Conservation (phyloP, 2,888 invertebrate species). For the Glyphotaelius pellucidus region DNA sequence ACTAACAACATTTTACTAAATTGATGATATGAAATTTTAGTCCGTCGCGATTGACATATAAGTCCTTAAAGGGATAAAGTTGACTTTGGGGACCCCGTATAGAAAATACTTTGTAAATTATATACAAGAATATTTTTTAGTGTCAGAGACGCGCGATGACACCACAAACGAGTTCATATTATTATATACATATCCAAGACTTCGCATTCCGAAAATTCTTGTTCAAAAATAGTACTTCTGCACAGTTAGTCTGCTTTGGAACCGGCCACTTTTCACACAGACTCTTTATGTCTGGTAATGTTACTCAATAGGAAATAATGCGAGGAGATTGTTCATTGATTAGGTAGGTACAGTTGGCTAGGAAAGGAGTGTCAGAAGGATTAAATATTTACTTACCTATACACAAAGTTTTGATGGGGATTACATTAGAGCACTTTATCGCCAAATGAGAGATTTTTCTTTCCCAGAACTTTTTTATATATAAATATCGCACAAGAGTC, state of each 20-base stretch:
- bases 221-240: conserved; percentile 2
- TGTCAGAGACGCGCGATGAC: background rate
- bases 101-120: no score
- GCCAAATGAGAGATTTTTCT: no score
- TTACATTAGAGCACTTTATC: no score
- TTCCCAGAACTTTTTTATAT: no score
- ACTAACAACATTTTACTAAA: no score
- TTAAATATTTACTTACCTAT: background rate
- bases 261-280: background rate
- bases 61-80: no score
- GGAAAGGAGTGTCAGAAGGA: background rate
- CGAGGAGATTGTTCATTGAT: background rate
- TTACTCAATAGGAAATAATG: background rate
- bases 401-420: no score
- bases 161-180: background rate
- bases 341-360: background rate
- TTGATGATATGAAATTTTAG: no score
- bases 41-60: no score
- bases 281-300: background rate
- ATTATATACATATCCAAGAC: background rate
- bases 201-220: background rate
- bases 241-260: background rate
- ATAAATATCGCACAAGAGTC: no score
- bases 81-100: no score
- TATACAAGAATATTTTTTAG: background rate